These are phyloP conservation scores for Stigmatopora nigra DNA, from an alignment of 2,113 vertebrate genomes.

Conservation along the genomic window DNA sequence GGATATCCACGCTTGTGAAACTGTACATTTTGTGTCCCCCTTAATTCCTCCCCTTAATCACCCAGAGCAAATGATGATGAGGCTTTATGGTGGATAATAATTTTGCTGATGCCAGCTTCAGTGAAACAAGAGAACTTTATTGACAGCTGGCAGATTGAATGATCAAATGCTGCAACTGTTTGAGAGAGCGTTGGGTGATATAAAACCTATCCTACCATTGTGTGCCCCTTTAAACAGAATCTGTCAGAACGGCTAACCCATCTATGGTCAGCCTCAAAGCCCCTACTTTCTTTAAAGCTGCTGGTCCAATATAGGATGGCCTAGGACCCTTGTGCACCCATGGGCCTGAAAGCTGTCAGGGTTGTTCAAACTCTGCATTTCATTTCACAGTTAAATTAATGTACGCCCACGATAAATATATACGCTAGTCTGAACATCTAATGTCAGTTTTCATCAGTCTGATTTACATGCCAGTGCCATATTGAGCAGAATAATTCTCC, in stretches of 20 bases:
- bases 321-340: neutral
- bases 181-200: neutral
- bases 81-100: neutral
- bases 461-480: neutral
- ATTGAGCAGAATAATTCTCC: neutral
- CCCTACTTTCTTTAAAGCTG: neutral
- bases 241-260: neutral
- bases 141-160: neutral
- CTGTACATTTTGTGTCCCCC: no score
- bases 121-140: neutral
- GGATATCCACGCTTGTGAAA: no score
- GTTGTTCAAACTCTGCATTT: neutral
- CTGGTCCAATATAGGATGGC: neutral
- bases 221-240: neutral
- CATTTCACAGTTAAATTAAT: neutral
- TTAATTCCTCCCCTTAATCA: neutral
- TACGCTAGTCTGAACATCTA: neutral
- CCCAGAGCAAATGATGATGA: neutral
- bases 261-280: neutral
- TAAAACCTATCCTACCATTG: neutral
- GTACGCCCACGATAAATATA: neutral
- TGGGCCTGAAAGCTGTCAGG: neutral
- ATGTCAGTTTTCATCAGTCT: neutral
- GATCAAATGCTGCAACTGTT: neutral
- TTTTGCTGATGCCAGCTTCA: neutral